phyloP scores from a whole-genome alignment of 2,888 invertebrate species.

The Heteropelma amictum region DNA sequence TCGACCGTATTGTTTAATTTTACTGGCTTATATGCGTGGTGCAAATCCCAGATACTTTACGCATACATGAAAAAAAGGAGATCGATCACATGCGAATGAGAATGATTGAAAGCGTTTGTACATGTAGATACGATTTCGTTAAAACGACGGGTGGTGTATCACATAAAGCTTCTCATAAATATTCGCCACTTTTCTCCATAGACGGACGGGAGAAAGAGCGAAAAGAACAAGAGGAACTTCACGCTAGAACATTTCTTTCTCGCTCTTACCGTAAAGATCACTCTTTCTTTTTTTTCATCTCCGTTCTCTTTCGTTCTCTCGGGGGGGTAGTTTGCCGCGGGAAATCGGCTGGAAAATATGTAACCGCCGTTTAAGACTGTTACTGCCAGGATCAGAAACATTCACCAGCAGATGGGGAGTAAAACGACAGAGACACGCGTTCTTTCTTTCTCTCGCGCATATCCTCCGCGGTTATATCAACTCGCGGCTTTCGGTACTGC shows the following conservation, averaged over 20 bases:
- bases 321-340: conserved; percentile 47
- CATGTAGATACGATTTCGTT: conserved; percentile 16
- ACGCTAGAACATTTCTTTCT: conserved; percentile 31
- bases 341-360: conserved; percentile 70
- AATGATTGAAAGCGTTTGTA: conserved; percentile 21
- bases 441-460: conserved; percentile 44
- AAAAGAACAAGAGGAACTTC: conserved; percentile 22
- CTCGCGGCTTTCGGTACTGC: conserved; percentile 56
- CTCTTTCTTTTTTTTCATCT: background rate
- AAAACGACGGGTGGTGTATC: conserved; percentile 43
- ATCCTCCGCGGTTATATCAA: conserved; percentile 58
- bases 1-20: too few relatives aligned
- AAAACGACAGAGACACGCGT: conserved; percentile 45
- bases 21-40: too few relatives aligned
- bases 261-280: conserved; percentile 4
- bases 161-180: conserved; percentile 65
- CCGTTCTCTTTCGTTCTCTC: conserved; percentile 3
- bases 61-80: conserved; percentile 33
- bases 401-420: conserved; percentile 56
- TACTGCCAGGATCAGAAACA: conserved; percentile 68
- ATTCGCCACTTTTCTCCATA: conserved; percentile 58
- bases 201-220: conserved; percentile 5
- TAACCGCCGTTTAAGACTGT: conserved; percentile 70
- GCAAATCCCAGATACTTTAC: conserved; percentile 3
- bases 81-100: too few relatives aligned